Conservation (phyloP, 2,797 vertebrate species). For the Oceanodroma leucorhoa region DNA sequence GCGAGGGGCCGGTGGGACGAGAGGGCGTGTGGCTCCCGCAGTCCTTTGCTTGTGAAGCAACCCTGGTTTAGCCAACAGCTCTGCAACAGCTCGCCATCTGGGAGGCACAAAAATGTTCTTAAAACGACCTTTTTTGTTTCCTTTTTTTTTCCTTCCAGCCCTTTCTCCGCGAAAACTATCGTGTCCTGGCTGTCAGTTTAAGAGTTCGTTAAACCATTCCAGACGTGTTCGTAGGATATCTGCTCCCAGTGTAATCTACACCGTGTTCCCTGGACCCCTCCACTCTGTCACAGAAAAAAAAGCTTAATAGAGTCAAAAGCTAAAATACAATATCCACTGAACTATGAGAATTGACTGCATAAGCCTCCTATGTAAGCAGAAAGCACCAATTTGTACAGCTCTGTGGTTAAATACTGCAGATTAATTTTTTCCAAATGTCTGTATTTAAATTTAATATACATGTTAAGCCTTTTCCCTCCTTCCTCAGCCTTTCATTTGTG, state of each 20-base stretch:
- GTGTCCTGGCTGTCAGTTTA: not conserved
- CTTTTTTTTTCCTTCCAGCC: not conserved
- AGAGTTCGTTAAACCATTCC: not conserved
- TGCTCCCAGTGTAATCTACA: not conserved
- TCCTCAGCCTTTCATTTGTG: constrained; percentile 30
- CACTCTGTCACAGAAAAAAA: constrained; percentile 1
- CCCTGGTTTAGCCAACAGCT: not conserved
- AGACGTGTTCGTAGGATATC: not conserved
- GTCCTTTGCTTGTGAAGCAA: not conserved
- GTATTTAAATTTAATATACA: constrained; percentile 44
- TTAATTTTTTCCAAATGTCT: constrained; percentile 60
- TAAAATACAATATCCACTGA: constrained; percentile 42
- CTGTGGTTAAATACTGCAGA: constrained; percentile 29
- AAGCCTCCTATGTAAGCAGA: constrained; percentile 53
- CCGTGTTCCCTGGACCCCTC: not conserved
- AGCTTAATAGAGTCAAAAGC: constrained; percentile 51
- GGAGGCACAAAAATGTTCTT: not conserved
- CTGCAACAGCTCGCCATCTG: not conserved
- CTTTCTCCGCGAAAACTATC: not conserved
- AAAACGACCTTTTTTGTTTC: not conserved
- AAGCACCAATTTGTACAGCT: constrained; percentile 49
- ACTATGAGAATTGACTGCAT: constrained; percentile 45
- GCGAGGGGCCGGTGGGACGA: not conserved
- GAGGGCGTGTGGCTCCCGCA: rapidly evolving
- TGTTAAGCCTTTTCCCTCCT: constrained; percentile 5